Conservation (phyloP, 1,140 invertebrate species). For the Diorhabda elongata region DNA sequence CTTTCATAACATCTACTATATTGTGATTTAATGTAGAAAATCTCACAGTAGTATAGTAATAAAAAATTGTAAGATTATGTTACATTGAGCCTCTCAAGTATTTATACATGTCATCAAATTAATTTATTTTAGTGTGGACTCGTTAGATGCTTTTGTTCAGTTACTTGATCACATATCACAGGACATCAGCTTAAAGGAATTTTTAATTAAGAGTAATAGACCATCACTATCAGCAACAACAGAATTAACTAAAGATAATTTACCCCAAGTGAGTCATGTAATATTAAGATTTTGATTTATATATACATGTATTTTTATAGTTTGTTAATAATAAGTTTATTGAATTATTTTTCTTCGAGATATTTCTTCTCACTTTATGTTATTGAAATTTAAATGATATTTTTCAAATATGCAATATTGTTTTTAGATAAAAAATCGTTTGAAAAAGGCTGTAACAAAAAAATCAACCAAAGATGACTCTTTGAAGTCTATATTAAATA, state of each 20-base stretch:
- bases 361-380: constrained; percentile 5
- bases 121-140: constrained; percentile 49
- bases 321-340: no score
- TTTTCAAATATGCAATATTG: background rate
- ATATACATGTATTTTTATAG: no score
- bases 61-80: no score
- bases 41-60: no score
- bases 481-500: constrained; percentile 39
- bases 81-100: no score
- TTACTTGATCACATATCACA: constrained; percentile 50
- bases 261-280: constrained; percentile 47
- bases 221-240: constrained; percentile 27
- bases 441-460: constrained; percentile 43
- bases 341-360: no score
- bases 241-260: constrained; percentile 51
- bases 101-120: no score
- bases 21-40: no score
- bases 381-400: constrained; percentile 20
- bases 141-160: constrained; percentile 50
- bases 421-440: constrained; percentile 37
- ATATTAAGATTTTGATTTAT: no score
- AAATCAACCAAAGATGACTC: constrained; percentile 43
- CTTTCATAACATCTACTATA: no score
- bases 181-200: constrained; percentile 50
- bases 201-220: constrained; percentile 45